Percentiles rank a stretch among this genome's conserved stretches.
phyloP scores from a whole-genome alignment of 2,797 vertebrate genomes.

The Gallinago solitaria region DNA sequence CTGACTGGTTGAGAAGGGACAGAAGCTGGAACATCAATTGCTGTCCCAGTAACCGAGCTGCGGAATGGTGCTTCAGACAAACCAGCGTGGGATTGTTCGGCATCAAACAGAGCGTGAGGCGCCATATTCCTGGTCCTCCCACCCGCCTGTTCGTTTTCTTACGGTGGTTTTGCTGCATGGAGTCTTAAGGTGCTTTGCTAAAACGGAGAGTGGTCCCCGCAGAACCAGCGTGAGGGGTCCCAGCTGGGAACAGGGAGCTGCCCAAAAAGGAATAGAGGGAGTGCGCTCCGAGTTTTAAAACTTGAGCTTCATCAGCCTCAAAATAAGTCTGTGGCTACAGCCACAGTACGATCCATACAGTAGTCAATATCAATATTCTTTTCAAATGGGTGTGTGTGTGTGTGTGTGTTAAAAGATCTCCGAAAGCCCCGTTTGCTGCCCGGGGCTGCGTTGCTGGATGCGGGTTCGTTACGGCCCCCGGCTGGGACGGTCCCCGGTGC shows the following conservation, averaged over 20 bases:
- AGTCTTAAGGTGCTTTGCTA: fast-evolving
- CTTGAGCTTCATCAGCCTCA: background rate
- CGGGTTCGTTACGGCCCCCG: background rate
- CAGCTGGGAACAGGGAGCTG: background rate
- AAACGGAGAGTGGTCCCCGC: fast-evolving
- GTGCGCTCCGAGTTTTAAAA: too few species aligned
- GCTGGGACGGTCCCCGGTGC: too few species aligned
- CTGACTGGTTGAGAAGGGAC: background rate
- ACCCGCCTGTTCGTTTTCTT: fast-evolving
- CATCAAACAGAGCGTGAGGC: fast-evolving
- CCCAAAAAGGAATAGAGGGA: too few species aligned
- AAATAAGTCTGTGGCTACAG: background rate
- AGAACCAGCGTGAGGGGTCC: background rate
- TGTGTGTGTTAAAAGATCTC: too few species aligned
- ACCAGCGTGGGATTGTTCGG: fast-evolving
- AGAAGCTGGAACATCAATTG: fast-evolving
- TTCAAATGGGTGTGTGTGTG: too few species aligned
- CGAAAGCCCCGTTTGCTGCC: fast-evolving
- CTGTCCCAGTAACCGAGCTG: background rate
- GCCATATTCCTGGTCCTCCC: background rate
- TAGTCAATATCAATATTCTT: fast-evolving
- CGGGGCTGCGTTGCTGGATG: fast-evolving
- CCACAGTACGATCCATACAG: background rate
- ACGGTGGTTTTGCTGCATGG: background rate
- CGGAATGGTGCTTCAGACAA: too few species aligned